These are phyloP conservation scores for Cossypha niveicapilla DNA, from an alignment of 2,797 vertebrate genomes.

Conservation along the genomic window DNA sequence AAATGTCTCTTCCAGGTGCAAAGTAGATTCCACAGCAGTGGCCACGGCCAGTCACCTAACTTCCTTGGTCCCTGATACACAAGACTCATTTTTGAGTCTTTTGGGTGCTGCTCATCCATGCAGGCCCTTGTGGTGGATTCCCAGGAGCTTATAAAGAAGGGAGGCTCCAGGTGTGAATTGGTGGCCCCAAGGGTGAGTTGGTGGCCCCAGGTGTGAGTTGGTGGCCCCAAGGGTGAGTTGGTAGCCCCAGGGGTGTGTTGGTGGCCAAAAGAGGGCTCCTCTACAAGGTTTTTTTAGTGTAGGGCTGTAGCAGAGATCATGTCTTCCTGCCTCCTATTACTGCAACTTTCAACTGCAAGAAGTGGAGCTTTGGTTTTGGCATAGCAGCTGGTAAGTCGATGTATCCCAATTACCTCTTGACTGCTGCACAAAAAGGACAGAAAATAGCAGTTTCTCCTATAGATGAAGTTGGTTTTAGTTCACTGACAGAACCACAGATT, in stretches of 20 bases:
- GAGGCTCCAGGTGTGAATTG: not conserved
- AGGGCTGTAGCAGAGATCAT: not conserved
- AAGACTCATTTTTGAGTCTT: not conserved
- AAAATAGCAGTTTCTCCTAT: not conserved
- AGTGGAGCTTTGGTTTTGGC: not conserved
- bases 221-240: too few species aligned
- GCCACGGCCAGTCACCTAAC: not conserved
- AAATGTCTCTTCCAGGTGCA: not conserved
- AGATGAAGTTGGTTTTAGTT: not conserved
- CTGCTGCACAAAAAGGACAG: not conserved
- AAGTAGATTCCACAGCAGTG: not conserved
- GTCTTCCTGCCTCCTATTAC: fast-evolving
- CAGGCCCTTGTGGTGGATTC: fast-evolving
- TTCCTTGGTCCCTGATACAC: not conserved
- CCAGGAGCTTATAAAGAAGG: not conserved
- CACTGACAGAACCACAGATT: not conserved
- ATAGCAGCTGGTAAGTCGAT: not conserved
- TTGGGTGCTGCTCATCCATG: not conserved
- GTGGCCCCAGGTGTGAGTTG: too few species aligned
- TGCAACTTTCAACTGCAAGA: not conserved
- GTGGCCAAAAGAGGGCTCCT: fast-evolving
- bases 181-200: too few species aligned
- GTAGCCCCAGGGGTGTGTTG: too few species aligned
- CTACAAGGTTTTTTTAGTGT: not conserved
- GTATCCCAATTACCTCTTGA: not conserved